Evolutionary conservation across 1,140 invertebrate genomes (phyloP), one percentile per base, ranked within the genome.

Genomic region (Pectinophora gossypiella): DNA sequence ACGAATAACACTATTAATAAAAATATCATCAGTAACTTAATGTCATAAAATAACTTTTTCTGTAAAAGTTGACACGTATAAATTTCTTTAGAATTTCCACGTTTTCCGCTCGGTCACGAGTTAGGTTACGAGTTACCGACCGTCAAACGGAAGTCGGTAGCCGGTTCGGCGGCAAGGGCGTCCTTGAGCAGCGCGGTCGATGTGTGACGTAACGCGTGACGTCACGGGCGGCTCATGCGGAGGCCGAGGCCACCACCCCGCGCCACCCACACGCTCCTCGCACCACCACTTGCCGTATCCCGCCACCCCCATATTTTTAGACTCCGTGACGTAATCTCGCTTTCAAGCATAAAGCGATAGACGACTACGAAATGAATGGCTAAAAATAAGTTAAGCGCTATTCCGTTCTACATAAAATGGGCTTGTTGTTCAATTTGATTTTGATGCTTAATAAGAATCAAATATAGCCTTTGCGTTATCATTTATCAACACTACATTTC

Each of bases 151-250:
- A 79, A 80, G 69, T 72, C 58, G 55, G 66, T 63, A 68, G 68
- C 51, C 63, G 61, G 49, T 54, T 57, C 54, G 64, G 46, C 57
- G 66, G 64, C 63, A 80, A 81, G 76, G 76, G 65, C 77, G 83
- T 73, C 83, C 83, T 86, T 86, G 81, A 85, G 47, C 57, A 64
- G 65, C 68, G 68, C 70, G 68, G 61, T 86, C 83, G 83, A 86
- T 86, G 68, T 16, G 64, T 86, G 81, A 85, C 83, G 83, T 83
- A 65, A 76, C 57, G 48, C 48, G 48, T 48, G 56, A 51, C 44
- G 83, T 86, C 81, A 86, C 76, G 73, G n/a, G 76, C 67, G 63
- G 42, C 56, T 70, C 22, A 72, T 72, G 66, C 71, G 51, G 71
- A 72, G 65, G 68, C 72, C 74, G 75, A 71, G 72, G 67, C 61